Evolutionary conservation across 2,888 invertebrate species (phyloP).

Genomic region (Drosophila parthenogenetica): DNA sequence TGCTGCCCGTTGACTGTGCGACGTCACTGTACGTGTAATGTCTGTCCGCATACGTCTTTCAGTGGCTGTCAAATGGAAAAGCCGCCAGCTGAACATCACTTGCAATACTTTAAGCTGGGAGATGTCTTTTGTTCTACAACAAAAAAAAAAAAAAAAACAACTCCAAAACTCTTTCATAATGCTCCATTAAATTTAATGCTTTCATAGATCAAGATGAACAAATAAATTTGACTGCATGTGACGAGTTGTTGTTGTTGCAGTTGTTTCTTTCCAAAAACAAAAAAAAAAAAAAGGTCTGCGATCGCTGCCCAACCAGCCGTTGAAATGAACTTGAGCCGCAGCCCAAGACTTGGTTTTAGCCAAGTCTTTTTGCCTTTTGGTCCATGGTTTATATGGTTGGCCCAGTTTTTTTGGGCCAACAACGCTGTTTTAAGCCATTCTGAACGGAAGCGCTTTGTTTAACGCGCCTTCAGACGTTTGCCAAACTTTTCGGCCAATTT

Average conservation of each 20-base stretch:
- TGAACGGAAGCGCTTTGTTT: slow-evolving; percentile 74
- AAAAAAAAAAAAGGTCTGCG: slow-evolving; percentile 51
- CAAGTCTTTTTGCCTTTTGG: slow-evolving; percentile 35
- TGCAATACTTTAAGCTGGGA: slow-evolving; percentile 21
- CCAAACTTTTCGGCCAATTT: slow-evolving; percentile 41
- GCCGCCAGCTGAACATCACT: slow-evolving; percentile 19
- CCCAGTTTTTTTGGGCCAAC: slow-evolving; percentile 55
- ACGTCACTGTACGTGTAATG: slow-evolving; percentile 12
- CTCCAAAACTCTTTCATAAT: slow-evolving; percentile 71
- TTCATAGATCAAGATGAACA: slow-evolving; percentile 83
- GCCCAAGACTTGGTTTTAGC: slow-evolving; percentile 30
- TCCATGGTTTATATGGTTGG: slow-evolving; percentile 66
- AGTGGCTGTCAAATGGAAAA: slow-evolving; percentile 52
- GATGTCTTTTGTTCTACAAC: slow-evolving; percentile 27
- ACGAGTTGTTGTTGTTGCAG: slow-evolving; percentile 44
- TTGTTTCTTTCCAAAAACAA: slow-evolving; percentile 16
- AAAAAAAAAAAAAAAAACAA: not conserved
- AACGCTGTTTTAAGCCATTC: slow-evolving; percentile 49
- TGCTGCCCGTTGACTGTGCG: slow-evolving; percentile 41
- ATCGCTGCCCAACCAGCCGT: slow-evolving; percentile 70
- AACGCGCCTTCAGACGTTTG: slow-evolving; percentile 66
- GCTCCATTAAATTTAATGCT: slow-evolving; percentile 82
- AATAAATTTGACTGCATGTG: slow-evolving; percentile 74
- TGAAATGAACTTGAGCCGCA: slow-evolving; percentile 77
- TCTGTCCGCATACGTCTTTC: slow-evolving; percentile 42